Evolutionary conservation across 2,888 invertebrate genomes (phyloP).

Genomic region (Acanthococcus lagerstroemiae): DNA sequence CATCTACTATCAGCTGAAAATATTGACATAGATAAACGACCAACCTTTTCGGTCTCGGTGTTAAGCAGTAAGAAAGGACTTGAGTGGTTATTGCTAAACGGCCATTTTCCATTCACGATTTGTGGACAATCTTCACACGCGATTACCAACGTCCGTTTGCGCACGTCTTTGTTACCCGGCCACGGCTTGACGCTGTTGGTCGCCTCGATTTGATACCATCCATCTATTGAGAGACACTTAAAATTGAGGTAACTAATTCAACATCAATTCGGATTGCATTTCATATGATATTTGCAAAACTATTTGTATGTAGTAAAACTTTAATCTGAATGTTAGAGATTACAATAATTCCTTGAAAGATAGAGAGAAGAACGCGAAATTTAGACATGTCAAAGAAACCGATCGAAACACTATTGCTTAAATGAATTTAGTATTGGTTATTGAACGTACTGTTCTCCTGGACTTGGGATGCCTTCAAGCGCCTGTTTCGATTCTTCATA

Average conservation of each 20-base stretch:
- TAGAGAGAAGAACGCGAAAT: too few species aligned
- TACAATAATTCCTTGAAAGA: too few species aligned
- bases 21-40: too few species aligned
- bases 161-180: background rate
- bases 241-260: background rate
- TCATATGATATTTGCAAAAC: too few species aligned
- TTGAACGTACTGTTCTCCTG: background rate
- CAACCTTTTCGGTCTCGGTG: constrained; percentile 7
- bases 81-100: background rate
- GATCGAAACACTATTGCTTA: too few species aligned
- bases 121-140: background rate
- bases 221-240: constrained; percentile 10
- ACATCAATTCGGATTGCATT: background rate
- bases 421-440: too few species aligned
- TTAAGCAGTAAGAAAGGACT: constrained; percentile 9
- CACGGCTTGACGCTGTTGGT: constrained; percentile 3
- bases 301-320: too few species aligned
- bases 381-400: too few species aligned
- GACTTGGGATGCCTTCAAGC: background rate
- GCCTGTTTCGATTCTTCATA: background rate
- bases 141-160: background rate
- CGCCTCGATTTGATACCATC: constrained; percentile 17
- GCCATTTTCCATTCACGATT: background rate
- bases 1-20: too few species aligned
- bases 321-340: too few species aligned